Evolutionary conservation across 92 coral and sea anemone species (phyloP).

Genomic region (Chrysogorgia sp.): DNA sequence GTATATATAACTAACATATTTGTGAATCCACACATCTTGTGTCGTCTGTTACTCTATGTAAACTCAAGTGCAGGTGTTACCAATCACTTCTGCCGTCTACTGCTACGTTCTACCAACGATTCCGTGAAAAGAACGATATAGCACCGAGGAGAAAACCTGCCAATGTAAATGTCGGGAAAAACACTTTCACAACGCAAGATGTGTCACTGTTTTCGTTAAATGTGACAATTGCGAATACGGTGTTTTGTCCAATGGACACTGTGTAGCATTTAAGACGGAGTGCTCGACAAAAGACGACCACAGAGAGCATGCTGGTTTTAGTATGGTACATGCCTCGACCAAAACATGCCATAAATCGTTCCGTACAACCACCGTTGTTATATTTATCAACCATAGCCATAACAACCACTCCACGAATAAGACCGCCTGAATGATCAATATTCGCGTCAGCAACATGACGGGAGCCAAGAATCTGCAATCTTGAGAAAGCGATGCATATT

Average conservation of each 20-base stretch:
- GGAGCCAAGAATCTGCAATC: too few relatives aligned
- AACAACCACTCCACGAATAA: background rate
- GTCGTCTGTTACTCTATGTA: too few relatives aligned
- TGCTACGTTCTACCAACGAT: background rate
- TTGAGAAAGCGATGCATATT: too few relatives aligned
- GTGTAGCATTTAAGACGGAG: background rate
- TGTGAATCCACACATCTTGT: too few relatives aligned
- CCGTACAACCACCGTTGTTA: background rate
- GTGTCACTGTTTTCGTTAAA: background rate
- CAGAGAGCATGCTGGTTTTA: background rate
- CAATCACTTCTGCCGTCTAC: too few relatives aligned
- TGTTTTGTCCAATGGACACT: background rate
- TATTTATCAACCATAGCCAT: background rate
- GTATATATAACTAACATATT: too few relatives aligned
- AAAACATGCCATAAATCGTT: slow-evolving; percentile 2
- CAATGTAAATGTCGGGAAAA: background rate
- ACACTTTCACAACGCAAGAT: background rate
- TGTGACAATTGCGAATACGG: background rate
- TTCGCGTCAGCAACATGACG: too few relatives aligned
- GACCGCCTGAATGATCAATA: background rate
- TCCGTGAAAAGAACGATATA: background rate
- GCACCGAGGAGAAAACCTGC: background rate
- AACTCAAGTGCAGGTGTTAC: too few relatives aligned
- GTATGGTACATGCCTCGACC: background rate
- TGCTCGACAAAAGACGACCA: background rate